phyloP scores from a whole-genome alignment of 2,888 invertebrate genomes.

The Perithous albicinctus region DNA sequence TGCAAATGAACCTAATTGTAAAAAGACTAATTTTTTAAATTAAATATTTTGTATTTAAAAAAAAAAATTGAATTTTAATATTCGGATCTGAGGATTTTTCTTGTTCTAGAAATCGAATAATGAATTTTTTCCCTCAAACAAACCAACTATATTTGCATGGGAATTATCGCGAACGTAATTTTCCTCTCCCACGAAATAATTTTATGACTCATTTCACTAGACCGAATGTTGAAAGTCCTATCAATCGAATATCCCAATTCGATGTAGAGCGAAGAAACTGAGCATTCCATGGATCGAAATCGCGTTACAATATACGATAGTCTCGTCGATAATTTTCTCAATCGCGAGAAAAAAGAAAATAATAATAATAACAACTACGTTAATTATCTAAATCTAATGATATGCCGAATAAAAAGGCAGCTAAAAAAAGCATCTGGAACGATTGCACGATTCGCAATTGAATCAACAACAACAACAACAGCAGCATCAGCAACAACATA shows the following conservation, averaged over 20 bases:
- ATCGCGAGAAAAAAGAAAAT: slow-evolving; percentile 26
- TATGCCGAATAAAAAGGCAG: slow-evolving; percentile 71
- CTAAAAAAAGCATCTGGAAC: slow-evolving; percentile 51
- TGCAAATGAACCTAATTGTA: no score
- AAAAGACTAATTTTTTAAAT: no score
- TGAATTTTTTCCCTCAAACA: no score
- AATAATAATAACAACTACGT: slow-evolving; percentile 18
- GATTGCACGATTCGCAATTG: slow-evolving; percentile 23
- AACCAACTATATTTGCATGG: not conserved
- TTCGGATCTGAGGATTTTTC: no score
- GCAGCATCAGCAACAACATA: slow-evolving; percentile 1
- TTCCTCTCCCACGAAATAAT: not conserved
- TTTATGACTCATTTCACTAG: not conserved
- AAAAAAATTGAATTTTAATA: no score
- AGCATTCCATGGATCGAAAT: slow-evolving; percentile 42
- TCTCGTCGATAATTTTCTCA: slow-evolving; percentile 16
- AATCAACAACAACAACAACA: slow-evolving; percentile 15
- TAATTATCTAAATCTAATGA: slow-evolving; percentile 67
- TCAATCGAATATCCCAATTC: slow-evolving; percentile 42
- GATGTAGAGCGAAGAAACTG: slow-evolving; percentile 59
- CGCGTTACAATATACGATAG: slow-evolving; percentile 9
- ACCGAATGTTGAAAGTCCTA: slow-evolving; percentile 8
- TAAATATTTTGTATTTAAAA: no score
- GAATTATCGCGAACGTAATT: not conserved
- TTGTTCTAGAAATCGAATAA: no score